Base-by-base conservation (phyloP, 2,113 vertebrate species). In the Catharus fuscescens region DNA sequence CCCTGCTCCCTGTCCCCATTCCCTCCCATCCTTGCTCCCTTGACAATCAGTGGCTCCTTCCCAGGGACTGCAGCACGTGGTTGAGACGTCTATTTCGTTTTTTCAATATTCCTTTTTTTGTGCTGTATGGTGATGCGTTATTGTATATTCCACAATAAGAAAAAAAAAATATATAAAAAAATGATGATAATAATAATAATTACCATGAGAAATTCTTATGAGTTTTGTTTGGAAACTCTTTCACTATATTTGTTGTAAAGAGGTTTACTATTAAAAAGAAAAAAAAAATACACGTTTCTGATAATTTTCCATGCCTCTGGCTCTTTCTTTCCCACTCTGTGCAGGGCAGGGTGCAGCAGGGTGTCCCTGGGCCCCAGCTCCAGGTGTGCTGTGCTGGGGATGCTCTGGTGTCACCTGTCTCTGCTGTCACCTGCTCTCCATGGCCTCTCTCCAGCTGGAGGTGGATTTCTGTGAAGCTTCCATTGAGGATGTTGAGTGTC, bases 221-320 rank as follows among this genome's bases (percentile, higher is more conserved):
- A 97, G 97, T 98, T 98, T 98, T 98, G 98, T 98, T 98, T 97
- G 97, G 96, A 97, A 98, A 97, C 97, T 98, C 98, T 97, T 97
- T 98, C 98, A 98, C 97, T 98, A 98, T 98, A 98, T 98, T 98
- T 98, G 98, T 98, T 98, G 98, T 98, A 98, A 98, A 98, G 97
- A 98, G 97, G 97, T 98, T 98, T 98, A 98, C 97, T 98, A 98
- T 98, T 98, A 98, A 98, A 98, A 98, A 93, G 72, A 95, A 97
- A 97, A 97, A 47, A 97, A 97, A 96, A 97, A 92, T 86, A 97
- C 97, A 97, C 78, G 90, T 98, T 98, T 98, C 97, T 98, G 97
- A 98, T 97, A 96, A 93, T 84, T 97, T 96, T 48, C 54, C 32
- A 29, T 6, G 56, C 54, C 65, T 85, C 86, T 67, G 81, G 32